These are phyloP conservation scores for Sinella curviseta DNA, from an alignment of 1,140 invertebrate genomes.

Conservation along the genomic window DNA sequence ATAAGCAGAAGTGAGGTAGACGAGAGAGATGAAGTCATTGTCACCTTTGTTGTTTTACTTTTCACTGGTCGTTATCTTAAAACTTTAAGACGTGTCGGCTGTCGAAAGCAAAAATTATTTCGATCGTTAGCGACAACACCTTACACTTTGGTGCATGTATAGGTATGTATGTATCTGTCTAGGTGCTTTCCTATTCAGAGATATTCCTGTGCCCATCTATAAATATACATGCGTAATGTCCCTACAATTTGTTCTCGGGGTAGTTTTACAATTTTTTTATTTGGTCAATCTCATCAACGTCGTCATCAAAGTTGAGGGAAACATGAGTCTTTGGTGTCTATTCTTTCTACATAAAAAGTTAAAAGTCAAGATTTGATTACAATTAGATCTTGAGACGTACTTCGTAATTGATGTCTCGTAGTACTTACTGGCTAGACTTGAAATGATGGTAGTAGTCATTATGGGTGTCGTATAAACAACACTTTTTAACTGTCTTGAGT, in stretches of 20 bases:
- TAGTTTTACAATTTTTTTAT: neutral
- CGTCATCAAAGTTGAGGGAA: neutral
- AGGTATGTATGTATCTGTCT: no score
- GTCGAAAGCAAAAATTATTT: slow-evolving; percentile 7
- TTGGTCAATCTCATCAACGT: neutral
- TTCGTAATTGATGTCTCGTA: neutral
- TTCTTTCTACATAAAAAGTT: neutral
- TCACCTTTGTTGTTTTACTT: neutral
- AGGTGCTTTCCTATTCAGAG: no score
- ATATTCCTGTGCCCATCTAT: neutral
- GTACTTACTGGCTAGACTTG: no score
- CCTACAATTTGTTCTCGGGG: neutral
- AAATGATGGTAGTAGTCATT: no score
- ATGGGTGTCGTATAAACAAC: no score
- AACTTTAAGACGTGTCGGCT: neutral
- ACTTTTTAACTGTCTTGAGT: no score
- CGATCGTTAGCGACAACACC: neutral
- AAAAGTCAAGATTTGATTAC: neutral
- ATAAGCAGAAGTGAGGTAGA: neutral
- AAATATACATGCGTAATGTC: neutral
- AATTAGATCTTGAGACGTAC: neutral
- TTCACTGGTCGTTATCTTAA: neutral
- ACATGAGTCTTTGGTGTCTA: neutral
- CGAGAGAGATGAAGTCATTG: neutral
- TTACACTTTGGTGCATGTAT: no score